These are phyloP conservation scores for Vimba vimba DNA, from an alignment of 2,113 vertebrate species.

Conservation along the genomic window DNA sequence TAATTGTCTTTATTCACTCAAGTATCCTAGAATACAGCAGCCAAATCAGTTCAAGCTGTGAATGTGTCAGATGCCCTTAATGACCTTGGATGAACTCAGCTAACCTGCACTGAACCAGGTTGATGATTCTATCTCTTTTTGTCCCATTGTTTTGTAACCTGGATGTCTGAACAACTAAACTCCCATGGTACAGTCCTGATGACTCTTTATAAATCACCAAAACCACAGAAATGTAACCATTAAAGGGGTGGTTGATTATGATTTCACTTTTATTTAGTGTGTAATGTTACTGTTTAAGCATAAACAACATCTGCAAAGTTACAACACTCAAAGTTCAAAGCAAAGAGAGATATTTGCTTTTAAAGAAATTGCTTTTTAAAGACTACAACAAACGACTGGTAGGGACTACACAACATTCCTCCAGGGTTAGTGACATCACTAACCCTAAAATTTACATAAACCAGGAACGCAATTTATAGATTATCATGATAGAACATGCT, in stretches of 20 bases:
- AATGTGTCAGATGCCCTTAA: conserved; percentile 7
- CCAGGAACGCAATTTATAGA: no score
- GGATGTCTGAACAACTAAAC: not conserved
- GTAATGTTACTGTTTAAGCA: no score
- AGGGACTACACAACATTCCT: no score
- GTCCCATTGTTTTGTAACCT: not conserved
- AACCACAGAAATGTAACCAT: not conserved
- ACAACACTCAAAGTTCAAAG: no score
- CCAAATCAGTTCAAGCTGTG: conserved; percentile 12
- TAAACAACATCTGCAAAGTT: no score
- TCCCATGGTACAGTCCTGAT: not conserved
- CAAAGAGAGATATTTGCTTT: no score
- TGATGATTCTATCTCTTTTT: not conserved
- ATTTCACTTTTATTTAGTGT: no score
- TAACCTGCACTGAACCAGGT: not conserved
- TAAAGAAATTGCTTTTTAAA: no score
- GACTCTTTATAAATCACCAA: not conserved
- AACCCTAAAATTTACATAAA: no score
- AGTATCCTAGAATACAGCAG: not conserved
- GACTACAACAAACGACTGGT: no score
- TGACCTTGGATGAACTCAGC: conserved; percentile 9
- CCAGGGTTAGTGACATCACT: no score
- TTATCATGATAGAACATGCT: no score
- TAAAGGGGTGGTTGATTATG: not conserved
- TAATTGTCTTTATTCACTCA: not conserved